Base-by-base conservation (phyloP, 2,113 vertebrate species). In the Physeter macrocephalus region DNA sequence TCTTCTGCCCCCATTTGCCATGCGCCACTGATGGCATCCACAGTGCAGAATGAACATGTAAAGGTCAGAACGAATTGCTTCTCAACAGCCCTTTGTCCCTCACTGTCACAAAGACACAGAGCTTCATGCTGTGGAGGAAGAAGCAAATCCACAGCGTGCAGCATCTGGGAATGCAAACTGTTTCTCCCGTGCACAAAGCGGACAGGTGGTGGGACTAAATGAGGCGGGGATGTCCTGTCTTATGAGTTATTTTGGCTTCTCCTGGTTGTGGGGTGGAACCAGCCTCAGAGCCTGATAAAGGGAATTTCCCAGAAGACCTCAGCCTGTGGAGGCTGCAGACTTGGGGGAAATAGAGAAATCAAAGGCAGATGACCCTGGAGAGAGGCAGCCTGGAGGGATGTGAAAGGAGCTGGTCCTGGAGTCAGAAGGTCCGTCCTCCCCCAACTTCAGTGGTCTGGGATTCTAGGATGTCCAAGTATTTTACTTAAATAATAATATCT, bases 11-110 rank as follows among this genome's bases (percentile, higher is more conserved):
- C 31, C 43, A 0, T 43, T 61, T 69, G 78, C 34, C 2, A 0
- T 6, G 29, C 49, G 83, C 88, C 4, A 2, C 9, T 2, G 1
- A 9, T 1, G 39, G 66, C 83, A 66, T 49, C 67, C 7, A 20
- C 14, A 21, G 1, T 46, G 71, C 8, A 66, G 80, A 96, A 13
- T 3, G n/a, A 6, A 15, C 8, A 1, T 5, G 8, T 43, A 54
- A 93, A 96, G 66, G 91, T 93, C 95, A 94, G 78, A 12, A 11
- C 0, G 23, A 39, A 71, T 90, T 83, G 97, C 77, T 93, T 83
- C 81, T 84, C 13, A 5, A 41, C 27, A 69, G 59, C 67, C 20
- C 29, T 66, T 85, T 71, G 86, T 88, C 69, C 52, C 52, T 90
- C 25, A 13, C 84, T 89, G 93, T 96, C 95, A 80, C 27, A 27